Percentiles rank a stretch among this genome's conserved stretches.
phyloP scores from a whole-genome alignment of 2,113 vertebrate genomes.

The Scomber scombrus region DNA sequence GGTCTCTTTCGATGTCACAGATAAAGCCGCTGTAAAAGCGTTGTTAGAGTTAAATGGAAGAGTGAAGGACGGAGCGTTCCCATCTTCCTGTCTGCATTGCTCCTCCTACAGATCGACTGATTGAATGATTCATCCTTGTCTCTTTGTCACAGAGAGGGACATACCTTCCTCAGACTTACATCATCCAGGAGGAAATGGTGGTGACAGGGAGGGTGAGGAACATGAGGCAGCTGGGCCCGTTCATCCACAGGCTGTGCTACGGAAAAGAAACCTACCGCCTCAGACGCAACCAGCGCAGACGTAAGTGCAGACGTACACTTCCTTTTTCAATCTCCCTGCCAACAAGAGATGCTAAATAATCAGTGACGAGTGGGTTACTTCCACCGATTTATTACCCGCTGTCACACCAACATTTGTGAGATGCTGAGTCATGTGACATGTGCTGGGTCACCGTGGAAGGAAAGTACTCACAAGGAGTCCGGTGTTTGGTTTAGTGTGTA shows the following conservation, averaged over 20 bases:
- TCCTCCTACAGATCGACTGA: slow-evolving; percentile 25
- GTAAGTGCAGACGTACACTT: slow-evolving; percentile 81
- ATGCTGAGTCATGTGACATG: slow-evolving; percentile 33
- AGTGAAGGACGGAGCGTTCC: slow-evolving; percentile 34
- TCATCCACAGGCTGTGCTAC: slow-evolving; percentile 92
- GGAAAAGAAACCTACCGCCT: slow-evolving; percentile 95
- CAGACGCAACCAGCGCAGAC: slow-evolving; percentile 84
- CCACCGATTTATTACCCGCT: slow-evolving; percentile 2
- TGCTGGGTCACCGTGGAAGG: slow-evolving; percentile 6
- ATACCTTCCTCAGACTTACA: slow-evolving; percentile 95
- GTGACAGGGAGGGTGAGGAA: slow-evolving; percentile 90
- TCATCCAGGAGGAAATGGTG: slow-evolving; percentile 95
- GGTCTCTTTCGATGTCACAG: neutral
- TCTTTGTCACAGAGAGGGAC: slow-evolving; percentile 88
- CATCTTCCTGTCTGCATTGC: slow-evolving; percentile 3
- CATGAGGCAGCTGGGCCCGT: slow-evolving; percentile 92
- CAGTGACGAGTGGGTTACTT: slow-evolving; percentile 1
- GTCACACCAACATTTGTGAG: slow-evolving; percentile 22
- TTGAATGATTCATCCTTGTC: slow-evolving; percentile 57
- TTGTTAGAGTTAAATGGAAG: slow-evolving; percentile 30
- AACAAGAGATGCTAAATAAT: slow-evolving; percentile 22
- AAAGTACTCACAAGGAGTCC: slow-evolving; percentile 50
- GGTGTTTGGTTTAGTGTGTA: slow-evolving; percentile 30
- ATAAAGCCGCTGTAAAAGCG: neutral
- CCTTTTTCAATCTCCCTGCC: neutral